phyloP scores from a whole-genome alignment of 2,113 vertebrate species.

The Danionella cerebrum region DNA sequence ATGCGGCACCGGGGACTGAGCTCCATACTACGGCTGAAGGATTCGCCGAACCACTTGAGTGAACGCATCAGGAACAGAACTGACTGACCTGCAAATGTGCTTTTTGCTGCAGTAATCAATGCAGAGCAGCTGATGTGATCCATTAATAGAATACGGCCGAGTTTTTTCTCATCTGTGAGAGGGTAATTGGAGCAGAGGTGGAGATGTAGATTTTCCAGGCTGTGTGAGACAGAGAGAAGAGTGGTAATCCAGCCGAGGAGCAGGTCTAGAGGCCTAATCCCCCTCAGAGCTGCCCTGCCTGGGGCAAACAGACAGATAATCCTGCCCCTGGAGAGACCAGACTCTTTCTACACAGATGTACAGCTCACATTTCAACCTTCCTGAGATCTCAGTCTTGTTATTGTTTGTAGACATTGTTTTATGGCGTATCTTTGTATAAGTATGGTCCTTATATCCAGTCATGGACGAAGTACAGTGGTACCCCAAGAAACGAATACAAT shows the following conservation, averaged over 20 bases:
- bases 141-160: background rate
- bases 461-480: too few relatives aligned
- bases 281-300: conserved; percentile 63
- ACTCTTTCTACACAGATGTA: conserved; percentile 16
- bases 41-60: too few relatives aligned
- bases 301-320: conserved; percentile 67
- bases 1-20: background rate
- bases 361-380: background rate
- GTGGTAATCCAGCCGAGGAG: conserved; percentile 65
- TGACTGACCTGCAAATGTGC: background rate
- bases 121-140: background rate
- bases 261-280: conserved; percentile 64
- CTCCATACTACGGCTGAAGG: background rate
- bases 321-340: conserved; percentile 59
- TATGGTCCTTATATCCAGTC: too few relatives aligned
- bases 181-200: background rate
- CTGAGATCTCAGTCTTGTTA: too few relatives aligned
- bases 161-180: background rate
- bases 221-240: conserved; percentile 54
- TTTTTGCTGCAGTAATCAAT: background rate
- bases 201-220: background rate
- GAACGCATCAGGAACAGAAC: too few relatives aligned
- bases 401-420: too few relatives aligned
- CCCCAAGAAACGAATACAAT: too few relatives aligned
- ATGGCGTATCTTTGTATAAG: too few relatives aligned